phyloP scores from a whole-genome alignment of 1,140 invertebrate genomes.

The Hyposmocoma kahamanoa region DNA sequence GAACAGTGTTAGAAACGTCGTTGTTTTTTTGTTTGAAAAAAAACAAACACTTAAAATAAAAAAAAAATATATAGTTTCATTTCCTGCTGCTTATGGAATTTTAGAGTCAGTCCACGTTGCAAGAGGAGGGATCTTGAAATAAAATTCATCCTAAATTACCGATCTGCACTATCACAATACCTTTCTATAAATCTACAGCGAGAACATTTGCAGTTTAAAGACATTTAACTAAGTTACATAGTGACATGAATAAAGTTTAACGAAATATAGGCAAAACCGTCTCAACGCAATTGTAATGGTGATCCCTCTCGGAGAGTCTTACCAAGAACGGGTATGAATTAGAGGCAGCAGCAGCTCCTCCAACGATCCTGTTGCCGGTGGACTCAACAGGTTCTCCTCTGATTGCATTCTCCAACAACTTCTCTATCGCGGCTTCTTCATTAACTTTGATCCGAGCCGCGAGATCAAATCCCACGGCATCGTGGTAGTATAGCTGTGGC shows the following conservation, averaged over 20 bases:
- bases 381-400: no score
- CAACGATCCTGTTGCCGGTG: slow-evolving; percentile 1
- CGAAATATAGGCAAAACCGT: background rate
- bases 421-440: background rate
- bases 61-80: background rate
- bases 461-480: slow-evolving; percentile 2
- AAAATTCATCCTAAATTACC: background rate
- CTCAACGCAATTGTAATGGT: no score
- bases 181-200: background rate
- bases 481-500: slow-evolving; percentile 2
- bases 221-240: background rate
- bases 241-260: background rate
- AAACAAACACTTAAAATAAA: no score
- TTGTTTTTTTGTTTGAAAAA: no score
- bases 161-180: background rate
- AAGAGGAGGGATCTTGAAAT: background rate
- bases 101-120: background rate
- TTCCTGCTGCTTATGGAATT: background rate
- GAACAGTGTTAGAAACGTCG: no score
- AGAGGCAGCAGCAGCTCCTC: background rate
- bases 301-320: no score
- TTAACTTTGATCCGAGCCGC: slow-evolving; percentile 5
- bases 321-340: background rate
- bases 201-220: background rate
- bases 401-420: no score